These are phyloP conservation scores for Trichogramma pretiosum DNA, from an alignment of 1,140 invertebrate genomes.

Conservation along the genomic window DNA sequence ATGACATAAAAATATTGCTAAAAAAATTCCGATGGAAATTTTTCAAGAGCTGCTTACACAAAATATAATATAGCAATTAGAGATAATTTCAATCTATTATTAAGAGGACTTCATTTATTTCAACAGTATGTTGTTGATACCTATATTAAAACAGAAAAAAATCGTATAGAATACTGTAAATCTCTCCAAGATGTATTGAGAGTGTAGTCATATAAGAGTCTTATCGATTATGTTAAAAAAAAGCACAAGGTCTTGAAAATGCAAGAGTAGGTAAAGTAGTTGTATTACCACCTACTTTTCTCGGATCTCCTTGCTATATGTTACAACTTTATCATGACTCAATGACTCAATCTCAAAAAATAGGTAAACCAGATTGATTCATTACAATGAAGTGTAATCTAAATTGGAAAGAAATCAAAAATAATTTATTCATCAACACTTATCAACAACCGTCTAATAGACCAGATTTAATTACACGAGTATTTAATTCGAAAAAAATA, in stretches of 20 bases:
- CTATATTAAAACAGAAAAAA: conserved; percentile 8
- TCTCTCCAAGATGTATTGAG: conserved; percentile 3
- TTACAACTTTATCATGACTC: conserved; percentile 14
- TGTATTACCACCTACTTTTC: conserved; percentile 9
- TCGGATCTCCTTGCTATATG: conserved; percentile 12
- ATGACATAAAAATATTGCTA: conserved; percentile 10
- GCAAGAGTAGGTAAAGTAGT: conserved; percentile 7
- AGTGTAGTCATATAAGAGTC: conserved; percentile 8
- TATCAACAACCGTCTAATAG: conserved; percentile 27
- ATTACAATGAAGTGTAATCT: conserved; percentile 44
- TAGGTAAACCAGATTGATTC: conserved; percentile 28
- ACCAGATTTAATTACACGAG: conserved; percentile 19
- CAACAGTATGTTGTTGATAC: conserved; percentile 10
- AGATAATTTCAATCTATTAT: conserved; percentile 6
- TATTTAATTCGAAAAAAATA: conserved; percentile 16
- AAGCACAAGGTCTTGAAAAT: conserved; percentile 3
- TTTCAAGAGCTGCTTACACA: conserved; percentile 8
- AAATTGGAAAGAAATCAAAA: conserved; percentile 29
- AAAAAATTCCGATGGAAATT: conserved; percentile 3
- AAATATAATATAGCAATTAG: conserved; percentile 5
- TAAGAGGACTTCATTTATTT: conserved; percentile 2
- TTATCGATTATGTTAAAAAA: conserved; percentile 8
- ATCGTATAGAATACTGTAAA: background rate
- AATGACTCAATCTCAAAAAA: conserved; percentile 17
- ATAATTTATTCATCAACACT: conserved; percentile 26